Conservation (phyloP, 2,113 vertebrate species). For the Triplophysa tibetana region DNA sequence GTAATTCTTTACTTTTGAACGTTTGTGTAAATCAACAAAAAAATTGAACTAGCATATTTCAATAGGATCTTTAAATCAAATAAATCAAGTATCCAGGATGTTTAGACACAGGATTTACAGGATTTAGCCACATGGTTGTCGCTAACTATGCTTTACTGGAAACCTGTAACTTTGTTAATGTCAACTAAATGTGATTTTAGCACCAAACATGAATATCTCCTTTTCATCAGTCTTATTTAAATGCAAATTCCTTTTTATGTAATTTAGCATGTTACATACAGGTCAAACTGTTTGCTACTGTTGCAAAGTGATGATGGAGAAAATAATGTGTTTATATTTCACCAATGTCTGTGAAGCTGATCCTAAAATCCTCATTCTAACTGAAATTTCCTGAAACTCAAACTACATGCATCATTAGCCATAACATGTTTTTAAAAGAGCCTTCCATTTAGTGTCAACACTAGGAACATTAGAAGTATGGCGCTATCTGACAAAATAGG, state of each 20-base stretch:
- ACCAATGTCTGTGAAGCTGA: too few species aligned
- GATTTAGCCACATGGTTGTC: neutral
- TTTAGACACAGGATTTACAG: neutral
- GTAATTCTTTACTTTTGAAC: too few species aligned
- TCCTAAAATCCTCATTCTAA: neutral
- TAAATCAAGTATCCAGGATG: neutral
- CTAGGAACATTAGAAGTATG: constrained; percentile 13
- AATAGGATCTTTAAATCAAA: neutral
- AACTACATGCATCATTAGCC: constrained; percentile 2
- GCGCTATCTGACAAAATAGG: constrained; percentile 5
- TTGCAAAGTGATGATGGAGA: too few species aligned
- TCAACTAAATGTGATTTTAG: neutral
- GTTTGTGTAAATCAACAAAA: too few species aligned
- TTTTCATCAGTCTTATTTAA: neutral
- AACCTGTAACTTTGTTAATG: neutral
- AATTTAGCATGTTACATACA: too few species aligned
- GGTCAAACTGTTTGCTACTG: too few species aligned
- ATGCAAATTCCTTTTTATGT: neutral
- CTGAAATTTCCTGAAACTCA: neutral
- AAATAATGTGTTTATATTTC: neutral
- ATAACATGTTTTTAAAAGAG: constrained; percentile 6
- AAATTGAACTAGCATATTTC: neutral
- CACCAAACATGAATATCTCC: neutral
- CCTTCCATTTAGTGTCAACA: neutral
- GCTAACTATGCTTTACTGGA: neutral